Base-by-base conservation (phyloP, 2,888 invertebrate genomes). In the Emmelina monodactyla region DNA sequence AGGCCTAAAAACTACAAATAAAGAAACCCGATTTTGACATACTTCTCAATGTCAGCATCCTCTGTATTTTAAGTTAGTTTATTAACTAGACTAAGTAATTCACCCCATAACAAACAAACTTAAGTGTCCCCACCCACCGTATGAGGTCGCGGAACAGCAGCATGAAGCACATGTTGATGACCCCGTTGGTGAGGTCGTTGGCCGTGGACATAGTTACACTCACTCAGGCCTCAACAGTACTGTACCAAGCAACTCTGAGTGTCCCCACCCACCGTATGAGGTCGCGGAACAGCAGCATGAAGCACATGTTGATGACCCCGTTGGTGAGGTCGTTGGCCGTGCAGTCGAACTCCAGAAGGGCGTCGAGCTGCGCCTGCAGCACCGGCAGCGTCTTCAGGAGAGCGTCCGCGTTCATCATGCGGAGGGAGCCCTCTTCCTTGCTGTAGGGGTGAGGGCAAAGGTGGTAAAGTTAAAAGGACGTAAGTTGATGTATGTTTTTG, bases 131-230 rank as follows among this genome's bases (percentile, higher is more conserved):
- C n/a, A n/a, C n/a, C n/a, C n/a, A 75, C 76, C 99, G 88, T 63
- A 99, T 99, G 63, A 99, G 88, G 85, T 99, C 99, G 70, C 98
- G 88, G 82, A 99, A 99, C 42, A 99, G 86, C 49, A 99, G 84
- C 92, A 99, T 97, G 75, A 99, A 99, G 64, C 95, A 94, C 86
- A 97, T 96, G 67, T 97, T 98, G 73, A 99, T 97, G 55, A 99
- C 97, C 42, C 97, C 96, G 71, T 99, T 99, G 56, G 93, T 94
- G 66, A 99, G 87, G 69, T 99, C 98, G 68, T 95, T 94, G 50
- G 96, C 88, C 19, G 94, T 91, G 68, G 5, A 9, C 19, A 5
- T 19, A 19, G 9, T 19, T 6, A 6, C 6, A 9, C 5, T 19
- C 19, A 6, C 9, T 6, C 19, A 19, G 19, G 9, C 9, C 5